Base-by-base conservation (phyloP, 2,888 invertebrate species). In the Lithophane semibrunnea region DNA sequence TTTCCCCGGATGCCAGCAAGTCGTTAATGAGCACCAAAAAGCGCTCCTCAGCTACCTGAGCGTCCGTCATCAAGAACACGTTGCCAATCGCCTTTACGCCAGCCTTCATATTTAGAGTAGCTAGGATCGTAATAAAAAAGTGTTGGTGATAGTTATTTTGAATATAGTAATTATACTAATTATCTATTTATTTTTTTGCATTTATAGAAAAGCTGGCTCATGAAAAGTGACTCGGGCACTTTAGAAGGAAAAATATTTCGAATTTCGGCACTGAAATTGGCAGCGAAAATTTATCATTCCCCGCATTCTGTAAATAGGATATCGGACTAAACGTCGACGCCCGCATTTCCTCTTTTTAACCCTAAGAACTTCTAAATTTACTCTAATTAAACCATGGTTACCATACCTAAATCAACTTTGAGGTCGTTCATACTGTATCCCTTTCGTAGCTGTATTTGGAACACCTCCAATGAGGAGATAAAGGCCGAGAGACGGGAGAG, bases 11-110 rank as follows among this genome's bases (percentile, higher is more conserved):
- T 0, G 99, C 99, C 73, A 99, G 96, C 95, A 99, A 97, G 92
- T 99, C 99, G 92, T 99, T 99, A 73, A 99, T 98, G 21, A 99
- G 97, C 7, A 99, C 99, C 54, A 99, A 96, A 94, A 99, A 99
- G 69, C 97, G 97, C 93, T 99, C 99, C 64, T 99, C 98, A 0
- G 99, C 98, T 0, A 99, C 98, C 94, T 99, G 99, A 0, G 99
- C 98, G 93, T 99, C 99, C 0, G 99, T 99, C 98, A 99, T 98
- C 37, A 99, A 94, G 94, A 99, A 99, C 80, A 99, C 98, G 65
- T 98, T 98, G 24, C 98, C 98, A 8, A 99, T 97, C 89, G 97
- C 98, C 94, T 99, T 99, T 61, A 99, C 92, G 0, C 99, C 99
- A 1, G 98, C 97, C 94, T 99, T 99, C 69, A 98, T 93, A 93